Base-by-base conservation (phyloP, 2,797 vertebrate genomes). In the Paramormyrops hopkinsi region DNA sequence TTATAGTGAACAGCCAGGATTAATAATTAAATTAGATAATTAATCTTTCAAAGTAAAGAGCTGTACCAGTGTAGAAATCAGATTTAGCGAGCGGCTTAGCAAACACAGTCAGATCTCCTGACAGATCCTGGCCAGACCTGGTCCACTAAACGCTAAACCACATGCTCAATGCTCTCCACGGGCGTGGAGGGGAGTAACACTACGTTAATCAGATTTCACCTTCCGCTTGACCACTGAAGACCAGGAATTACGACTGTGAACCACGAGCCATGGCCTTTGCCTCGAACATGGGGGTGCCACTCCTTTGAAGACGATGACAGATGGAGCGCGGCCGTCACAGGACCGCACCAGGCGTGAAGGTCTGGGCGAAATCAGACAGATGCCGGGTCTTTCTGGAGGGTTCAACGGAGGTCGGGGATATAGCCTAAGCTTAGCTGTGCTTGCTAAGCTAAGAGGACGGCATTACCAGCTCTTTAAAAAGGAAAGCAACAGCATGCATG, bases 401-500 rank as follows among this genome's bases (percentile, higher is more conserved):
- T 53, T 90, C 76, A 69, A 51, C 37, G 22, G 82, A 44, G 46
- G 87, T 51, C 65, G 4, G 4, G 51, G 25, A 3, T 59, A 3
- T 59, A 25, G 48, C 14, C 33, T 83, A 76, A 62, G 41, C 41
- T 37, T 50, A 69, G 33, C 73, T 25, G 0, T 5, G 59, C 22
- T 65, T 22, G 19, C n/a, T 51, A 59, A 41, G 50, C 37, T 87
- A 91, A 93, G 84, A 93, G 92, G 92, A 87, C 92, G 92, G 84
- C 62, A 93, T 90, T 3, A 62, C 62, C 82, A n/a, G 88, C 90
- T 91, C 88, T 88, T 73, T 90, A 91, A 92, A 92, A 54, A 46
- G 79, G 85, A 88, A 37, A 76, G 37, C 9, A 90, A 89, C 51
- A 4, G 4, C 65, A 37, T 73, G 65, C 29, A 33, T 59, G 1